Evolutionary conservation across 2,113 vertebrate species (phyloP).

Genomic region (Myiagra hebetior): DNA sequence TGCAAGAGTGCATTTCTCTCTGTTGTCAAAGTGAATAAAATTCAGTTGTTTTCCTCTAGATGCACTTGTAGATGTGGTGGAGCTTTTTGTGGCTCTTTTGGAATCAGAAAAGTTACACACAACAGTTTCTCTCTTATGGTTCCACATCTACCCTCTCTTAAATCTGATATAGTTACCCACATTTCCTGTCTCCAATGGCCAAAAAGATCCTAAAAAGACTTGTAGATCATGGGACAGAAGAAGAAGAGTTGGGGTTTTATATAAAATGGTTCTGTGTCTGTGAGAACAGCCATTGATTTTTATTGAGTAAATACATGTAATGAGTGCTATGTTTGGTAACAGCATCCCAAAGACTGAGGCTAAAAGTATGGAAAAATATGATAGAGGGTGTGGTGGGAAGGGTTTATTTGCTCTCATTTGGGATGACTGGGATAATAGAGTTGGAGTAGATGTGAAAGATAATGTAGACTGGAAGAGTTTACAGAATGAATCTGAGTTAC

Average conservation of each 20-base stretch:
- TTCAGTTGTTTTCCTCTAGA: neutral
- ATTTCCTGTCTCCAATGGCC: neutral
- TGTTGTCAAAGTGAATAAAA: neutral
- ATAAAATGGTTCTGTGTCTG: neutral
- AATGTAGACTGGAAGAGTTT: neutral
- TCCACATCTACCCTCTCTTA: neutral
- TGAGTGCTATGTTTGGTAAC: neutral
- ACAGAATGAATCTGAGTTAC: neutral
- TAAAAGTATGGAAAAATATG: neutral
- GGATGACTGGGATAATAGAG: neutral
- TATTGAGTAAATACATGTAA: neutral
- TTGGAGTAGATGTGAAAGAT: neutral
- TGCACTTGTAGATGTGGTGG: neutral
- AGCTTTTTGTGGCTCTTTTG: neutral
- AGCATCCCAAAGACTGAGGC: neutral
- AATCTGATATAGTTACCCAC: neutral
- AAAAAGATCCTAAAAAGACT: neutral
- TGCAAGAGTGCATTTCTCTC: neutral
- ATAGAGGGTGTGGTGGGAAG: neutral
- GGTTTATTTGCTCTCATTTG: neutral
- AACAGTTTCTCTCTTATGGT: neutral
- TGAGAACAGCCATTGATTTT: neutral
- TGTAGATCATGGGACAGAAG: neutral
- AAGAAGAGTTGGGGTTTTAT: neutral
- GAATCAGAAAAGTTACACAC: neutral